These are phyloP conservation scores for Itoplectis maculator DNA, from an alignment of 2,888 invertebrate species.

Conservation along the genomic window DNA sequence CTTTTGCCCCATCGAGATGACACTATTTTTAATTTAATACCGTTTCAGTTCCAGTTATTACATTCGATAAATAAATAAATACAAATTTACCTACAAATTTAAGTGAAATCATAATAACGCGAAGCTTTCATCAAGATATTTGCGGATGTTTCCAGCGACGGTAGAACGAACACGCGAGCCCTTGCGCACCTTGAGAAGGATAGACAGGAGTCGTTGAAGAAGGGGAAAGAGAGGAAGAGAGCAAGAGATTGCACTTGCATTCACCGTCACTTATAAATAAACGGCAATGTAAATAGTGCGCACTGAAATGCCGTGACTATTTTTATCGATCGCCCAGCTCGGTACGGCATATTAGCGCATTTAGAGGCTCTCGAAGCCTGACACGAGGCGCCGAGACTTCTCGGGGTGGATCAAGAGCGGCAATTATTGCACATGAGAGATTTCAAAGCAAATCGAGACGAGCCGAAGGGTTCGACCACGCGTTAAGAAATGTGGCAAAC, in stretches of 20 bases:
- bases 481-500: background rate
- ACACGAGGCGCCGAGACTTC: background rate
- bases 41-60: too few relatives aligned
- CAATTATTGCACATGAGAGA: background rate
- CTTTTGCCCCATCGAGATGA: background rate
- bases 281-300: conserved; percentile 83
- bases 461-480: background rate
- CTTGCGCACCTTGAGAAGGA: conserved; percentile 20
- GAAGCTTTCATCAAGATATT: background rate
- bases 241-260: conserved; percentile 75
- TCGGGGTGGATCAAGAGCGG: background rate
- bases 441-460: background rate
- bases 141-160: background rate
- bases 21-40: too few relatives aligned
- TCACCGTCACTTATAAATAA: conserved; percentile 82
- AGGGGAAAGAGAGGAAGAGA: conserved; percentile 27
- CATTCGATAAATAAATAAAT: too few relatives aligned
- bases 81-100: too few relatives aligned
- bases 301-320: conserved; percentile 82
- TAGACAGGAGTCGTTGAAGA: conserved; percentile 29
- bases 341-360: conserved; percentile 29
- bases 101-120: background rate
- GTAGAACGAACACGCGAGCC: conserved; percentile 4
- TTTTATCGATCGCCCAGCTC: conserved; percentile 78
- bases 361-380: conserved; percentile 1